Evolutionary conservation across 2,113 vertebrate species (phyloP).

Genomic region (Osmerus eperlanus): DNA sequence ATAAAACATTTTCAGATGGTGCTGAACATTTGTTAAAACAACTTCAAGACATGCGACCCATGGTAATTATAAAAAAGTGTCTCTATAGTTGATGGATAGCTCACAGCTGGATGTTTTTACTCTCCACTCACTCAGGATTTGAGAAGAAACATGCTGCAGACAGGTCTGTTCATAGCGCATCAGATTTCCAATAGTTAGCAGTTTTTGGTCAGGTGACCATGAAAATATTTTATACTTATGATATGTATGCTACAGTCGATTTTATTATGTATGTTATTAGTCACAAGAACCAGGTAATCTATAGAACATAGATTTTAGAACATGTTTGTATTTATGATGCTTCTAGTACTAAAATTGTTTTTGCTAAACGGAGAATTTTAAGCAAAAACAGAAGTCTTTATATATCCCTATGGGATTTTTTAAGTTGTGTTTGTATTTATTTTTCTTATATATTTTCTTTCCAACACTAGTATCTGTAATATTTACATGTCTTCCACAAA

Average conservation of each 20-base stretch:
- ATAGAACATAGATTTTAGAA: constrained; percentile 77
- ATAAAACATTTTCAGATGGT: constrained; percentile 85
- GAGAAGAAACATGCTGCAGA: constrained; percentile 75
- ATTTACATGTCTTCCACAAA: constrained; percentile 82
- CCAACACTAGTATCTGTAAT: constrained; percentile 89
- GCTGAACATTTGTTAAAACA: constrained; percentile 88
- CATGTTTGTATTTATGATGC: constrained; percentile 91
- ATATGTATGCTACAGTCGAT: constrained; percentile 66
- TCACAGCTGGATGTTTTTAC: constrained; percentile 61
- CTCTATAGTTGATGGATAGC: constrained; percentile 62
- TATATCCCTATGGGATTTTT: constrained; percentile 98
- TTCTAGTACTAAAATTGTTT: constrained; percentile 83
- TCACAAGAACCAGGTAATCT: constrained; percentile 74
- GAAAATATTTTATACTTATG: constrained; percentile 69
- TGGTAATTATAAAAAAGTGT: constrained; percentile 85
- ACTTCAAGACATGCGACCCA: constrained; percentile 95
- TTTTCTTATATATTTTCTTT: constrained; percentile 65
- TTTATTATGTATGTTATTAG: constrained; percentile 10
- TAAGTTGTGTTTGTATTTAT: constrained; percentile 76
- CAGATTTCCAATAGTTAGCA: constrained; percentile 63
- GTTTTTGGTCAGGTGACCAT: constrained; percentile 51
- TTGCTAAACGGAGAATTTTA: constrained; percentile 81
- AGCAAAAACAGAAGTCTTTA: constrained; percentile 85
- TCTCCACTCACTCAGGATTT: constrained; percentile 84
- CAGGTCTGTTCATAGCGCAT: constrained; percentile 66